Evolutionary conservation across 2,113 vertebrate genomes (phyloP), one percentile per base, ranked within the genome.

Genomic region (Nerophis ophidion): DNA sequence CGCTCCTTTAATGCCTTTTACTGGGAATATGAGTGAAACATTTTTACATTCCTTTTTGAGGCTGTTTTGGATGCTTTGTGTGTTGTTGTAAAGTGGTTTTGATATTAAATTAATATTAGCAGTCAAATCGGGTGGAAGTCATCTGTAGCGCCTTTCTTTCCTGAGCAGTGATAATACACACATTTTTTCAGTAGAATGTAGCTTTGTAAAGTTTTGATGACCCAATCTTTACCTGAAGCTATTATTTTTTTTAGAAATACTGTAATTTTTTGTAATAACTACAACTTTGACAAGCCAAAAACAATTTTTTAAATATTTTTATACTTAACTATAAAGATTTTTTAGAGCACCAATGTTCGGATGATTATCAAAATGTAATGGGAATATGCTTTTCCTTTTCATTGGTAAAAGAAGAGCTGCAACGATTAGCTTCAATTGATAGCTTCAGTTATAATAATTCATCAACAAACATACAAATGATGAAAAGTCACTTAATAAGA

Each of bases 21-120:
- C 63, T 60, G 58, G 64, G 74, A 73, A 66, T 46, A 57, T 71
- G 48, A 46, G 57, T 15, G 61, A 77, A 76, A 65, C 63, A 71
- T 67, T 59, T 48, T 63, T 33, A 14, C 67, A 70, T 70, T 71
- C 75, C 55, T 2, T 51, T 11, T 44, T 51, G 55, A 57, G 8
- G 58, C 54, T 9, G 63, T 50, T 4, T 58, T 26, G 42, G 17
- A 13, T 26, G 56, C 17, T 45, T 17, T 10, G 40, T 44, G 10
- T 44, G 4, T 44, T 12, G 11, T 57, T 36, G 5, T 44, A 19
- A 19, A 2, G 36, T 40, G 36, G 55, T 6, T 5, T 16, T 56
- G 4, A 56, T 42, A 11, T 57, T 14, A 14, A 19, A 8, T 44
- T 12, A 11, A 44, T 5, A 44, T 11, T 11, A 44, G 40, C 9